Conservation (phyloP, 2,888 invertebrate genomes). For the Sycophila texana region DNA sequence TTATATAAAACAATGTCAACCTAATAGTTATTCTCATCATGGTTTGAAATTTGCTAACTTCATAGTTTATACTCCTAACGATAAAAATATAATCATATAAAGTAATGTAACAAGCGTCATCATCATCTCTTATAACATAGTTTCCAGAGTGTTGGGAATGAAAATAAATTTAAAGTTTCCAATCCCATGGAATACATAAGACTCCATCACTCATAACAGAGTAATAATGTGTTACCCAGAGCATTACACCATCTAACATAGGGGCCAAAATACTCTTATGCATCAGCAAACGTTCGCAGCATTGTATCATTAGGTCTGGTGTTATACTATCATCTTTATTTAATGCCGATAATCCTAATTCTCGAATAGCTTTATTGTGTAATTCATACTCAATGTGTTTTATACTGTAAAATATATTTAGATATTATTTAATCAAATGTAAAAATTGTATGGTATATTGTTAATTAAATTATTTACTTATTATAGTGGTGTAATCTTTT, state of each 20-base stretch:
- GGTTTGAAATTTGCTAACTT: no score
- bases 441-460: slow-evolving; percentile 16
- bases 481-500: slow-evolving; percentile 85
- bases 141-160: background rate
- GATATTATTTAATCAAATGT: background rate
- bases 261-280: slow-evolving; percentile 75
- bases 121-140: background rate
- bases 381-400: slow-evolving; percentile 88
- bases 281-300: slow-evolving; percentile 84
- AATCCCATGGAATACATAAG: slow-evolving; percentile 96
- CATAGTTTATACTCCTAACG: no score
- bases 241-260: slow-evolving; percentile 81
- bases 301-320: slow-evolving; percentile 91
- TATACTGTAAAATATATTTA: slow-evolving; percentile 78
- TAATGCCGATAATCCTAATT: slow-evolving; percentile 84
- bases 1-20: background rate
- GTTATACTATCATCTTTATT: slow-evolving; percentile 94
- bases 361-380: slow-evolving; percentile 81
- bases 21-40: no score
- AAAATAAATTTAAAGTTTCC: slow-evolving; percentile 77
- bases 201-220: slow-evolving; percentile 93
- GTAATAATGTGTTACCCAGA: slow-evolving; percentile 93
- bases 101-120: slow-evolving; percentile 12
- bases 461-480: slow-evolving; percentile 78
- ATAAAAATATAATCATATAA: slow-evolving; percentile 4